A percentile compares a stretch with the other conserved stretches of the same genome.
phyloP scores from a whole-genome alignment of 1,140 invertebrate genomes.

The Drosophila hydei region DNA sequence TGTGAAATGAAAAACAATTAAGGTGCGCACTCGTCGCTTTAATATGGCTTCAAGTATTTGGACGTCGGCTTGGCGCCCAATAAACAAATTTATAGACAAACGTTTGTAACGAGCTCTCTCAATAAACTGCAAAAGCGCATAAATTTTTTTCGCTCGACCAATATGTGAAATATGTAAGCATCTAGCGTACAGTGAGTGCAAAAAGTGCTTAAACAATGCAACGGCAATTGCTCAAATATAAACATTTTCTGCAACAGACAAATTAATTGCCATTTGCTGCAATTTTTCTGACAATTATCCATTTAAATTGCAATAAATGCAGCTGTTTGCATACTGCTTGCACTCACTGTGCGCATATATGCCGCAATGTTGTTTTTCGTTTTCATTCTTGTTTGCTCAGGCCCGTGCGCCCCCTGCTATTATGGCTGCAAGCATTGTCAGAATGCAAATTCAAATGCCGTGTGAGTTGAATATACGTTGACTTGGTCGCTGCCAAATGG shows the following conservation, averaged over 20 bases:
- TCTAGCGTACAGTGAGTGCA: conserved; percentile 37
- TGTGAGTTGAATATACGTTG: conserved; percentile 60
- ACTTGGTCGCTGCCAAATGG: conserved; percentile 74
- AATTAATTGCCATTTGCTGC: conserved; percentile 2
- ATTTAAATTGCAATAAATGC: conserved; percentile 26
- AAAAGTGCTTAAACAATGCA: conserved; percentile 22
- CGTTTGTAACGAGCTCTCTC: conserved; percentile 64
- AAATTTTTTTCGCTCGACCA: conserved; percentile 23
- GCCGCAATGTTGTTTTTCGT: conserved; percentile 44
- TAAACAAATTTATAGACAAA: conserved; percentile 66
- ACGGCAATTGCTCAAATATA: neutral
- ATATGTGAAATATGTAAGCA: conserved; percentile 30
- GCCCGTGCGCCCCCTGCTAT: neutral
- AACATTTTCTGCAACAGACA: neutral
- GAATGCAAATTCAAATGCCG: conserved; percentile 60
- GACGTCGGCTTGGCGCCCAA: conserved; percentile 55
- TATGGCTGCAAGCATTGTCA: conserved; percentile 32
- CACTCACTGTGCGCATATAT: conserved; percentile 18
- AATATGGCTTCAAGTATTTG: conserved; percentile 26
- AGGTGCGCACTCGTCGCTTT: neutral
- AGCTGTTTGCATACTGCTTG: conserved; percentile 25
- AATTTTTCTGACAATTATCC: conserved; percentile 15
- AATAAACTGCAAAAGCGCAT: conserved; percentile 70
- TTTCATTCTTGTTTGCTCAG: conserved; percentile 31
- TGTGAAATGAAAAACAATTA: conserved; percentile 67